Base-by-base conservation (phyloP, 2,888 invertebrate species). In the Epistrophella euchroma region DNA sequence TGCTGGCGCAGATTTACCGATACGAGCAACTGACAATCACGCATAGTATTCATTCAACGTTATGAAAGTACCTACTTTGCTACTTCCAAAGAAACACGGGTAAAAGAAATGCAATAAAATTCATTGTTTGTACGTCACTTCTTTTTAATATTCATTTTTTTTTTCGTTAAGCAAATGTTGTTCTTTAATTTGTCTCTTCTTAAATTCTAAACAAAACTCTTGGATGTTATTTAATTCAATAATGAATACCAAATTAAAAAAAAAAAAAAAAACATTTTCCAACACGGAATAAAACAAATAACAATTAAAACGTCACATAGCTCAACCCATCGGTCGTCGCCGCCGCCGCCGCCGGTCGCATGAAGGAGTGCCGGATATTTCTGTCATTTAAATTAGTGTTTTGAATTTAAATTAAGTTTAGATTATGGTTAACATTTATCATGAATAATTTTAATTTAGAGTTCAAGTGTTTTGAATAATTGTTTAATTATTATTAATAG, bases 321-420 rank as follows among this genome's bases (percentile, higher is more conserved):
- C 43, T 43, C 25, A 62, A 43, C 45, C 7, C 28, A 32, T 32
- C 28, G 28, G 25, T 35, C 17, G 40, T 25, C 43, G 22, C 47
- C 35, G 32, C 19, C 15, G 28, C 19, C 17, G 25, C 0, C 58
- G 45, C 19, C 64, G 64, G 45, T 58, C 28, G 32, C 68, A 50
- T 52, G 15, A 76, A 68, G 85, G 80, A 85, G 76, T 80, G 85
- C 80, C 85, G 85, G 85, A 85, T 80, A 68, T 35, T 43, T 64
- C 60, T 72, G 55, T 58, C 68, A 55, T 25, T 66, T 75, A 40
- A 75, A 60, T 72, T 71, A 19, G 9, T 85, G 79, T 35, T 76
- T 76, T 62, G 85, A 85, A 85, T 85, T 77, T 37, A 72, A 81
- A 85, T 85, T 76, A 80, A 50, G 10, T 43, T 70, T 25, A 68